These are phyloP conservation scores for Bradypus variegatus DNA, from an alignment of 2,797 vertebrate species.

Conservation along the genomic window DNA sequence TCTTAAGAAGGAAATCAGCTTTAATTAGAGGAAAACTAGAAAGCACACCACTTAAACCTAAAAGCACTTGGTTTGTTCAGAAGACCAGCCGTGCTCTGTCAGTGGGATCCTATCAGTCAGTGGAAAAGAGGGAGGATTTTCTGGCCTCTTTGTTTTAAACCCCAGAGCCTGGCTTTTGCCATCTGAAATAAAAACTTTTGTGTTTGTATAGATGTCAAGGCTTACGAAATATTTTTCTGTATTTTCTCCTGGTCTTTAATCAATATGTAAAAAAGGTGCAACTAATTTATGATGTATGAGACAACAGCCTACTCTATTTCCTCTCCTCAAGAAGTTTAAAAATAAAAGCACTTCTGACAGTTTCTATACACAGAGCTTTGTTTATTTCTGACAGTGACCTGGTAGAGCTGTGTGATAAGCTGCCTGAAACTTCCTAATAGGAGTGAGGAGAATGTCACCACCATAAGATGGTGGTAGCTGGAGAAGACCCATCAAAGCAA, in stretches of 20 bases:
- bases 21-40: not conserved
- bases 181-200: not conserved
- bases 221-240: not conserved
- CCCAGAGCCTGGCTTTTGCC: not conserved
- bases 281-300: not conserved
- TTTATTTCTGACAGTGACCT: not conserved
- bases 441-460: not conserved
- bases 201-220: not conserved
- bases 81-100: accelerated
- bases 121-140: not conserved
- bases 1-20: not conserved
- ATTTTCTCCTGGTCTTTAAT: not conserved
- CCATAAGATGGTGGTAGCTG: not conserved
- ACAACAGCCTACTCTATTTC: not conserved
- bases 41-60: not conserved
- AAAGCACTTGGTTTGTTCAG: not conserved
- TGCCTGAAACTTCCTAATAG: not conserved
- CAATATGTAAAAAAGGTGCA: not conserved
- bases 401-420: not conserved
- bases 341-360: not conserved
- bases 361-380: not conserved
- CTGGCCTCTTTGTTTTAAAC: not conserved
- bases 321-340: not conserved
- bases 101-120: not conserved
- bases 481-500: not conserved